Evolutionary conservation across 2,113 vertebrate genomes (phyloP).

Genomic region (Rhea pennata): DNA sequence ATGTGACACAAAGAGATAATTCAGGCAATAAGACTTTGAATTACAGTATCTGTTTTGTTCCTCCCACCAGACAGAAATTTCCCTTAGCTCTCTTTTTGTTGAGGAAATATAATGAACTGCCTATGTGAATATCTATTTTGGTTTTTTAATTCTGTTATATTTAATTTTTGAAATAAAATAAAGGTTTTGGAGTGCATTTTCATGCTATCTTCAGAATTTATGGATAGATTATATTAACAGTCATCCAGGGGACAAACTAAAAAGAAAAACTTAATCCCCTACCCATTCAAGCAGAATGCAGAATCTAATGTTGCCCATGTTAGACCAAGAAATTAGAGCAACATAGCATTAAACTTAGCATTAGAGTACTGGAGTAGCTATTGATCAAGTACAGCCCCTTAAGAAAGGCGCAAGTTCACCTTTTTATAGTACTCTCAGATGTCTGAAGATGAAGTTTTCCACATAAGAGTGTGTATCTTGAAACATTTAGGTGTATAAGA

Average conservation of each 20-base stretch:
- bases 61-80: neutral
- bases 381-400: neutral
- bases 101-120: neutral
- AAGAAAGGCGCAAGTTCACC: neutral
- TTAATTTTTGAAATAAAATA: neutral
- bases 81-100: neutral
- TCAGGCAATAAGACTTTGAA: neutral
- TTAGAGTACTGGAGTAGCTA: neutral
- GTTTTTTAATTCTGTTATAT: neutral
- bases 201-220: neutral
- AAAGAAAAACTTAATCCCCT: neutral
- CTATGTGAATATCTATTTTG: neutral
- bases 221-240: neutral
- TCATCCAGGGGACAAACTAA: neutral
- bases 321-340: neutral
- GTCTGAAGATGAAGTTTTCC: neutral
- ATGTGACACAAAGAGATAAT: neutral
- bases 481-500: neutral
- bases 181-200: neutral
- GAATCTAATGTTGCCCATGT: neutral
- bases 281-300: neutral
- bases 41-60: neutral
- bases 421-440: neutral
- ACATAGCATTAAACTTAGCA: neutral
- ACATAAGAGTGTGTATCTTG: neutral